These are phyloP conservation scores for Drosophila pseudotalamancana DNA, from an alignment of 2,888 invertebrate species.

Conservation along the genomic window DNA sequence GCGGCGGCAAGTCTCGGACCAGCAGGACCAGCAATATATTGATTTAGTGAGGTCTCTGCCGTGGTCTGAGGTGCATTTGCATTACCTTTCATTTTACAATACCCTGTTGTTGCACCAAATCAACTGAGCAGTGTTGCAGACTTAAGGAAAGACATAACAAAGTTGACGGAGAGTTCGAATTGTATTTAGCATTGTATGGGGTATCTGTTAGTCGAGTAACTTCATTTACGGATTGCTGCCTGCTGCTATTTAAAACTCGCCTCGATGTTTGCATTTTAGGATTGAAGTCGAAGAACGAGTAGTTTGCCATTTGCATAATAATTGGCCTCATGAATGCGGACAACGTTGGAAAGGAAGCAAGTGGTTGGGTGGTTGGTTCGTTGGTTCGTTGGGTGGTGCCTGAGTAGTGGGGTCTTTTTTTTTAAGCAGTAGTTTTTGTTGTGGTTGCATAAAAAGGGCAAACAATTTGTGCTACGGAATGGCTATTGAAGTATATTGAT, in stretches of 20 bases:
- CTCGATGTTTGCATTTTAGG: constrained; percentile 53
- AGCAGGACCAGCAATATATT: constrained; percentile 52
- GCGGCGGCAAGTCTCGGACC: too few relatives aligned
- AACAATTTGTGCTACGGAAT: constrained; percentile 40
- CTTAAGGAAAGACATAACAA: too few relatives aligned
- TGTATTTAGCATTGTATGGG: not conserved
- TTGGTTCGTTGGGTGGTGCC: too few relatives aligned
- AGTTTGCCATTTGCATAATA: constrained; percentile 77
- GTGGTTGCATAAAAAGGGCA: constrained; percentile 27
- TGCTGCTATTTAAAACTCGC: constrained; percentile 56
- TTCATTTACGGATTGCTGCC: not conserved
- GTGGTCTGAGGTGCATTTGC: constrained; percentile 18
- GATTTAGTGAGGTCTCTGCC: constrained; percentile 59
- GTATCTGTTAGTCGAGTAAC: constrained; percentile 2
- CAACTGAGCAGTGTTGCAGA: not conserved
- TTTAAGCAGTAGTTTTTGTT: constrained; percentile 10
- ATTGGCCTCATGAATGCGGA: constrained; percentile 64
- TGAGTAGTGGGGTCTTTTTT: too few relatives aligned
- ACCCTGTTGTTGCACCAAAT: constrained; percentile 8
- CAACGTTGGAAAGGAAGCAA: not conserved
- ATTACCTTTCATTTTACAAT: constrained; percentile 9
- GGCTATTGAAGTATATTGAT: constrained; percentile 49
- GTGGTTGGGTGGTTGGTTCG: not conserved
- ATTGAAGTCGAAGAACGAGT: constrained; percentile 43
- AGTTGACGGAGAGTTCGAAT: too few relatives aligned